A percentile compares a stretch with the other conserved stretches of the same genome.
Conservation (phyloP, 2,113 vertebrate species). For the Spea bombifrons region DNA sequence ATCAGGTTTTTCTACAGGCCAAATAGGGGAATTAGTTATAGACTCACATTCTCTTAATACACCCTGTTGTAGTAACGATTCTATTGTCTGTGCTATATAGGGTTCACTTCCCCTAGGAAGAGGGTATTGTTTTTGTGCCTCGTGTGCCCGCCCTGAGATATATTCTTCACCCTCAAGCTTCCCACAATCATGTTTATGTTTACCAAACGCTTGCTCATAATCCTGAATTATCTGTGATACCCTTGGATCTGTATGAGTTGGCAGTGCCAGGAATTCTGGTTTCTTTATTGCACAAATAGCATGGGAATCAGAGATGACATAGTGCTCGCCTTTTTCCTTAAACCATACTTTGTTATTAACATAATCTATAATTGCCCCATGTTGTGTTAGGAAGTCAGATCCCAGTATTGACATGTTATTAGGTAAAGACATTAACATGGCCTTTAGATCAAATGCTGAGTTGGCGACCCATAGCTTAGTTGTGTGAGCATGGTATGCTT, state of each 20-base stretch:
- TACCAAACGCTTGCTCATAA: not conserved
- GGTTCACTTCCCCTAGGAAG: too few relatives aligned
- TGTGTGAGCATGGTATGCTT: not conserved
- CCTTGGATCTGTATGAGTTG: not conserved
- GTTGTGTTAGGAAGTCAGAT: not conserved
- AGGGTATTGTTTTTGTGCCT: too few relatives aligned
- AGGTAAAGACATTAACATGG: not conserved
- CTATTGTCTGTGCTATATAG: too few relatives aligned
- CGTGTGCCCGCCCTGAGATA: too few relatives aligned
- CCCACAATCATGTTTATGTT: not conserved
- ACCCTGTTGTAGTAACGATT: too few relatives aligned
- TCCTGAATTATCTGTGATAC: not conserved
- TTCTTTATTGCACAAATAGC: not conserved
- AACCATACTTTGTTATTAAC: not conserved
- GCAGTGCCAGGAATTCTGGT: not conserved
- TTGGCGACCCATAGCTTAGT: not conserved
- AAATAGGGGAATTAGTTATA: not conserved
- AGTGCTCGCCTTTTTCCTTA: not conserved
- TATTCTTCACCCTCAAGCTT: not conserved
- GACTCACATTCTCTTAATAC: too few relatives aligned
- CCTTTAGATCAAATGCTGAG: not conserved
- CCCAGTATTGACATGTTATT: not conserved
- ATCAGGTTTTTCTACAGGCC: not conserved
- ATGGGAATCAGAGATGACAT: not conserved
- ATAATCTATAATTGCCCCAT: not conserved